These are phyloP conservation scores for Danio albolineatus DNA, from an alignment of 2,797 vertebrate species.

Conservation along the genomic window DNA sequence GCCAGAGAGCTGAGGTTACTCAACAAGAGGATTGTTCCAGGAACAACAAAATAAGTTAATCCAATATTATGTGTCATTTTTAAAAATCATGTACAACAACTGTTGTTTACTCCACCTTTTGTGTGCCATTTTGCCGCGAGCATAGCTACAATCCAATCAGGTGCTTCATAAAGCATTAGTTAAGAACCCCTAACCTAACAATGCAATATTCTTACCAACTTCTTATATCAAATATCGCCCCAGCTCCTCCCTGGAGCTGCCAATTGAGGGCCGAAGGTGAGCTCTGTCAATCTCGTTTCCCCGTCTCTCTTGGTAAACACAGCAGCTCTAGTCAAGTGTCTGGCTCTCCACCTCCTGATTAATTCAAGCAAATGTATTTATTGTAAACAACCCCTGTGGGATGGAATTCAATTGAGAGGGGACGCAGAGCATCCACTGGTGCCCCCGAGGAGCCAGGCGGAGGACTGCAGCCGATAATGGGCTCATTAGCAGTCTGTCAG, in stretches of 20 bases:
- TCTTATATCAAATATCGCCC: background rate
- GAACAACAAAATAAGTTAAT: slow-evolving; percentile 3
- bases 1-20: background rate
- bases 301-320: slow-evolving; percentile 53
- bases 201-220: slow-evolving; percentile 1
- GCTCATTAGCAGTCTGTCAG: slow-evolving; percentile 87
- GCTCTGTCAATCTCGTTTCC: slow-evolving; percentile 30
- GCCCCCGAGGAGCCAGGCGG: slow-evolving; percentile 72
- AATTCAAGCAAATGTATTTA: slow-evolving; percentile 82
- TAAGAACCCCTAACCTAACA: slow-evolving; percentile 11
- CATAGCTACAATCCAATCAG: background rate
- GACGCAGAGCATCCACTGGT: slow-evolving; percentile 72
- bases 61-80: background rate
- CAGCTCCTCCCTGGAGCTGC: background rate
- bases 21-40: background rate
- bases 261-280: slow-evolving; percentile 26
- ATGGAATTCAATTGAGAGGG: slow-evolving; percentile 80
- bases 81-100: background rate
- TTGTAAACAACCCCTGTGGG: slow-evolving; percentile 83
- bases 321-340: slow-evolving; percentile 59
- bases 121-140: slow-evolving; percentile 1
- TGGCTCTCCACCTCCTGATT: slow-evolving; percentile 68
- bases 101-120: slow-evolving; percentile 13
- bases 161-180: slow-evolving; percentile 21
- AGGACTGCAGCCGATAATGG: slow-evolving; percentile 81